Evolutionary conservation across 2,888 invertebrate species (phyloP), one percentile per base, ranked within the genome.

Genomic region (Lycocerus yunnanus): DNA sequence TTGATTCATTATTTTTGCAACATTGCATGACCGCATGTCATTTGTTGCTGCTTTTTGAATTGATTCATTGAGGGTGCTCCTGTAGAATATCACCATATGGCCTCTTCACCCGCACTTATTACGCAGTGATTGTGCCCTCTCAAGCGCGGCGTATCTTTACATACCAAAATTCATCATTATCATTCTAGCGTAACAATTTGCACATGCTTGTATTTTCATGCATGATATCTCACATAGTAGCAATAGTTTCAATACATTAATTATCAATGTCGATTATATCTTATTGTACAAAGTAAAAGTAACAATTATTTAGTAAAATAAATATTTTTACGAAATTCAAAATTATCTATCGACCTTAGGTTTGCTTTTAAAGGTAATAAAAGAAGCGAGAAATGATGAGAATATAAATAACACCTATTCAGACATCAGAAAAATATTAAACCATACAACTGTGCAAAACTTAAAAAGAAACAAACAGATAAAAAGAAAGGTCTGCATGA

Each of bases 41-140:
- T 63, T 63, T 63, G 61, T 18, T 63, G 61, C n/a, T 18, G 20
- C 61, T 18, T 20, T 63, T 63, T 20, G 61, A 63, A 63, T 20
- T 16, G 16, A 63, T 63, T 71, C 61, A 66, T 65, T 66, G 66
- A 18, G 66, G 68, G 71, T 65, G 58, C 27, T 59, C 18, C 66
- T 43, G 63, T 68, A 71, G 71, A 71, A 71, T 71, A 68, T 67
- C 14, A 68, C 79, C 79, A 79, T 79, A 79, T 79, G 79, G 78
- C 78, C 79, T 75, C 78, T 79, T 79, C 78, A 78, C 78, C 77
- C 74, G 71, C 76, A 79, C 77, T 76, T 78, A 78, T 79, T 79
- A 79, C 77, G 77, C 77, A 67, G 75, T 79, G 79, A 79, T 79
- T 79, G 77, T 78, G 75, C 72, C 76, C 77, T 77, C 71, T 78